These are phyloP conservation scores for Gymnocephalus cernua DNA, from an alignment of 2,113 vertebrate species.

Conservation along the genomic window DNA sequence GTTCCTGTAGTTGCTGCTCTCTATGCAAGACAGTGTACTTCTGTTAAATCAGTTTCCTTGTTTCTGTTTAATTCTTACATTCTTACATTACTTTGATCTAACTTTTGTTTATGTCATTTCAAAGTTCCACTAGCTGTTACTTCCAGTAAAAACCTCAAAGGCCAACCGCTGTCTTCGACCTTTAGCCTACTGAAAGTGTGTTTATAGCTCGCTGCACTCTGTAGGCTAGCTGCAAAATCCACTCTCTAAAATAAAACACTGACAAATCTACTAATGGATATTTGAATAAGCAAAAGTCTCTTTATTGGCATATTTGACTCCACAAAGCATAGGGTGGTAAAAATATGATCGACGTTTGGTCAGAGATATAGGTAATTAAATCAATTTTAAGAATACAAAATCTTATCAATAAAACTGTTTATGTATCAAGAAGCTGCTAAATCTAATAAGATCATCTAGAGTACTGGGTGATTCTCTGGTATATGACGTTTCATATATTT, in stretches of 20 bases:
- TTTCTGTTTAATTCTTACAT: not conserved
- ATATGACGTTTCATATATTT: not conserved
- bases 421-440: no score
- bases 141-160: conserved; percentile 1
- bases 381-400: no score
- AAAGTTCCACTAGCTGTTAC: not conserved
- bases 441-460: not conserved
- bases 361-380: no score
- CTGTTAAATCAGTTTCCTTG: not conserved
- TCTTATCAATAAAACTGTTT: no score
- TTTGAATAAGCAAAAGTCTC: no score
- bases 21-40: not conserved
- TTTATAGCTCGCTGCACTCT: not conserved
- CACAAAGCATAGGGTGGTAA: no score
- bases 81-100: not conserved
- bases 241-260: not conserved
- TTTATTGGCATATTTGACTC: no score
- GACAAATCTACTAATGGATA: not conserved
- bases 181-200: not conserved
- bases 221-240: not conserved
- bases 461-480: not conserved
- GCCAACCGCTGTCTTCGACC: not conserved
- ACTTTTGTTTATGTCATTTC: not conserved
- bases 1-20: no score
- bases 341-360: no score